A percentile compares a stretch with the other conserved stretches of the same genome.
These are phyloP conservation scores for Sus scrofa DNA, from an alignment of 2,113 vertebrate species.

Conservation along the genomic window T2T-Sscrofa CM000814.6:129854001-129854500, in stretches of 20 bases:
- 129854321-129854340: neutral
- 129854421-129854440: neutral
- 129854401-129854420: neutral
- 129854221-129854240: neutral
- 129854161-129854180: neutral
- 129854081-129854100: slow-evolving; percentile 76
- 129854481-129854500: neutral
- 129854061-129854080: slow-evolving; percentile 73
- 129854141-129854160: slow-evolving; percentile 44
- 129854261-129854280: neutral
- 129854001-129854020: slow-evolving; percentile 71
- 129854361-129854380: neutral
- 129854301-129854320: neutral
- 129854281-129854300: neutral
- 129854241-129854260: neutral
- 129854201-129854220: slow-evolving; percentile 21
- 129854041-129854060: slow-evolving; percentile 70
- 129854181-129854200: neutral
- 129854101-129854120: slow-evolving; percentile 72
- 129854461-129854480: neutral
- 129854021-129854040: slow-evolving; percentile 72
- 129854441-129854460: neutral
- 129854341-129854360: neutral
- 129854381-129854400: neutral
- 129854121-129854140: slow-evolving; percentile 72